A percentile compares a stretch with the other conserved stretches of the same genome.
Conservation (phyloP, 2,113 vertebrate species). For the Bambusicola thoracicus region DNA sequence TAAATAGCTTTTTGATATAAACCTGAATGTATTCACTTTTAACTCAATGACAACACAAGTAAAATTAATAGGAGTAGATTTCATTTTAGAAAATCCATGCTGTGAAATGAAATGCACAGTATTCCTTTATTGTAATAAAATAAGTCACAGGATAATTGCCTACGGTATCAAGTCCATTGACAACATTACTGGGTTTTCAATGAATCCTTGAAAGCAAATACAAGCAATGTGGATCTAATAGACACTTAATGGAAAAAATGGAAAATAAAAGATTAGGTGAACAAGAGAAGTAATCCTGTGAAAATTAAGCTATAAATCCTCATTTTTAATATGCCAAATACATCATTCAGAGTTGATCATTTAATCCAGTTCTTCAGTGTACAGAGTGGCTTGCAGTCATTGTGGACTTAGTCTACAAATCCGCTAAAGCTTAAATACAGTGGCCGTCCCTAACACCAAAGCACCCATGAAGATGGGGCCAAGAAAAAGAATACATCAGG, state of each 20-base stretch:
- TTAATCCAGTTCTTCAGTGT: neutral
- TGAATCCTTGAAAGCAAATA: neutral
- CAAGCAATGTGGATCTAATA: fast-evolving
- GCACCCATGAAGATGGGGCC: neutral
- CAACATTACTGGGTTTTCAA: neutral
- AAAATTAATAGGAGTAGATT: neutral
- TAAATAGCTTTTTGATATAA: neutral
- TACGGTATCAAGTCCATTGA: neutral
- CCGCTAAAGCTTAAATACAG: neutral
- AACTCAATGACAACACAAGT: neutral
- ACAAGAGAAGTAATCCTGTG: neutral
- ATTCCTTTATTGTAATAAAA: neutral
- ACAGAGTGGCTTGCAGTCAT: neutral
- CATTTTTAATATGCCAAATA: neutral
- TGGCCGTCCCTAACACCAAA: neutral
- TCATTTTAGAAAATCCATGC: neutral
- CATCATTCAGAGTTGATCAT: neutral
- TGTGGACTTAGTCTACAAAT: neutral
- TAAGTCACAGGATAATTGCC: neutral
- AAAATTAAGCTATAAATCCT: neutral
- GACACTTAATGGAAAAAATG: neutral
- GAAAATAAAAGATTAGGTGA: slow-evolving; percentile 8
- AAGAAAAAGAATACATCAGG: neutral
- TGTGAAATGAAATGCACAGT: neutral
- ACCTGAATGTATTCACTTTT: neutral